phyloP scores from a whole-genome alignment of 2,797 vertebrate species.

The Megalops cyprinoides region DNA sequence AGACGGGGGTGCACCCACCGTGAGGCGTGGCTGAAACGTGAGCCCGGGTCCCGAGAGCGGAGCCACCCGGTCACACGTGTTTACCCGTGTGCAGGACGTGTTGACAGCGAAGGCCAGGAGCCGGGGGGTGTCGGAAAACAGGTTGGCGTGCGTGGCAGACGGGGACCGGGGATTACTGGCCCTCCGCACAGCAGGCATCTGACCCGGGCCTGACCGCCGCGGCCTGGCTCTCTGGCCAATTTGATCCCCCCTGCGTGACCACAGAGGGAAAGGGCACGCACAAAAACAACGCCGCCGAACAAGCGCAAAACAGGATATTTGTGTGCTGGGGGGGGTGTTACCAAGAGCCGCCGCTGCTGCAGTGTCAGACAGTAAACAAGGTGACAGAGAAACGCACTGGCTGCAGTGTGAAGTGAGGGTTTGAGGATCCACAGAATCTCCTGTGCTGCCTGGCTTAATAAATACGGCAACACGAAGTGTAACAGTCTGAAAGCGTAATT shows the following conservation, averaged over 20 bases:
- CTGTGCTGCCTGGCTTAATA: too few species aligned
- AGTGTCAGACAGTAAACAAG: not conserved
- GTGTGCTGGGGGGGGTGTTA: too few species aligned
- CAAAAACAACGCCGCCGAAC: not conserved
- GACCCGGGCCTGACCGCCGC: not conserved
- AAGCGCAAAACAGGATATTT: not conserved
- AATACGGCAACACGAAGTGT: too few species aligned
- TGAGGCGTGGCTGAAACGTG: not conserved
- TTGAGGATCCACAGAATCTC: too few species aligned
- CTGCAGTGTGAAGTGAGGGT: too few species aligned
- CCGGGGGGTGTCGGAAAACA: not conserved
- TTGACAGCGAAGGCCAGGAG: conserved; percentile 16
- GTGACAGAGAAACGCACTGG: not conserved
- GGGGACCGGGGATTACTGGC: not conserved
- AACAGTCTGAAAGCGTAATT: too few species aligned
- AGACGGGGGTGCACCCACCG: too few species aligned
- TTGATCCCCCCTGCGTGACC: not conserved
- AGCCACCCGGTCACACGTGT: conserved; percentile 9
- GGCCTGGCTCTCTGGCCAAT: not conserved
- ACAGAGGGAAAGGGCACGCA: not conserved
- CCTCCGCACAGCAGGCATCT: not conserved
- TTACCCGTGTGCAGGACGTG: conserved; percentile 40
- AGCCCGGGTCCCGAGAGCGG: not conserved
- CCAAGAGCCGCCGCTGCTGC: not conserved
- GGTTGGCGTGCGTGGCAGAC: not conserved